Evolutionary conservation across 1,140 invertebrate species (phyloP), one percentile per base, ranked within the genome.

Genomic region (Acromyrmex echinatior): DNA sequence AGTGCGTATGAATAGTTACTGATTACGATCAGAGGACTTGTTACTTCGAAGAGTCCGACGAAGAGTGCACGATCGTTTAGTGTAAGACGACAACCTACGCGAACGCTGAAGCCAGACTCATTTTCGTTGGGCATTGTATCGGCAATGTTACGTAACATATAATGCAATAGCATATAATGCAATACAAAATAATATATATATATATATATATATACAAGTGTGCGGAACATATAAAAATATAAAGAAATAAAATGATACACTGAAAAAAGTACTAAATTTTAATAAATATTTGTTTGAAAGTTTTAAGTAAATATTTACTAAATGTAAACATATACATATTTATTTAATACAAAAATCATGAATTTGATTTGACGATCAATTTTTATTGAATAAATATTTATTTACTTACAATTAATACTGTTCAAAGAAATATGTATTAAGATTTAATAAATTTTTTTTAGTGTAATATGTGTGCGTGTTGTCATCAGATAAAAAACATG

Each of bases 1-100:
- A n/a, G 35, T n/a, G 25, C 25, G 35, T 49, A 14, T 90, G 89
- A 90, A 90, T 90, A 53, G 78, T 21, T 68, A 79, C 77, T 90
- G 78, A 90, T 88, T 87, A 87, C 53, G 49, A 90, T 82, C 63
- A 56, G 53, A 70, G 77, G 45, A 68, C 62, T 58, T 53, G 28
- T 78, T 86, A n/a, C 49, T n/a, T 9, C 28, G 28, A 56, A 35
- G 16, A 49, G 39, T n/a, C 25, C 12, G 14, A 35, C 9, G 18
- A 25, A 71, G 28, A 58, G 12, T 45, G 21, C 49, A 56, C 6
- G 16, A 51, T 18, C 16, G 5, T 60, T 3, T 31, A 45, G 0
- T 16, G 7, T 66, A 39, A 7, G 6, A 39, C 7, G 45, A 66
- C 25, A n/a, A 53, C 45, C 39, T 25, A 71, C 35, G 51, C 31